Evolutionary conservation across 2,113 vertebrate species (phyloP).

Genomic region (Stigmatopora argus): DNA sequence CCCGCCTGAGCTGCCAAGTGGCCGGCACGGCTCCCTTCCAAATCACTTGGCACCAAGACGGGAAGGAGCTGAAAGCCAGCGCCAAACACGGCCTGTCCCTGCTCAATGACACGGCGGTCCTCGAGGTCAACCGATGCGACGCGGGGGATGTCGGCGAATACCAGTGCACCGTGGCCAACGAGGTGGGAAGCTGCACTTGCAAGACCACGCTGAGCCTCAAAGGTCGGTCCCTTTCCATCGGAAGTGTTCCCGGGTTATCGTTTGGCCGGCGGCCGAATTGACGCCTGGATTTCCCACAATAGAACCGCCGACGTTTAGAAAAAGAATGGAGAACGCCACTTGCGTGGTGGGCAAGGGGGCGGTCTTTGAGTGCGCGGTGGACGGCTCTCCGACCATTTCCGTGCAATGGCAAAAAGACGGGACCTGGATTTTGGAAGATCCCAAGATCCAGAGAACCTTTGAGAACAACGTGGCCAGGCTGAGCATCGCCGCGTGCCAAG

Average conservation of each 20-base stretch:
- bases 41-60: slow-evolving; percentile 89
- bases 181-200: slow-evolving; percentile 86
- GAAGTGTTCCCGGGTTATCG: not conserved
- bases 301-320: slow-evolving; percentile 87
- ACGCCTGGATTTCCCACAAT: slow-evolving; percentile 41
- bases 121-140: slow-evolving; percentile 84
- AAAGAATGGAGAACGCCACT: slow-evolving; percentile 81
- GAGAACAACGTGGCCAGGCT: slow-evolving; percentile 78
- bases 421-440: slow-evolving; percentile 83
- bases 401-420: slow-evolving; percentile 94
- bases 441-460: slow-evolving; percentile 79
- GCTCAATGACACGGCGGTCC: slow-evolving; percentile 71
- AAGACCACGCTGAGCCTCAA: slow-evolving; percentile 82
- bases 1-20: slow-evolving; percentile 80
- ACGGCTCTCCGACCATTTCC: slow-evolving; percentile 81
- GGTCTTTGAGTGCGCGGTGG: slow-evolving; percentile 76
- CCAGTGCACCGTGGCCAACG: slow-evolving; percentile 84
- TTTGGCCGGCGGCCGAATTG: slow-evolving; percentile 19
- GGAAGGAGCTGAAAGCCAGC: slow-evolving; percentile 86
- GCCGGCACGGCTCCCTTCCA: slow-evolving; percentile 85
- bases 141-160: slow-evolving; percentile 88
- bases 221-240: slow-evolving; percentile 75
- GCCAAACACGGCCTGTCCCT: slow-evolving; percentile 82
- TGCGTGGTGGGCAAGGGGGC: slow-evolving; percentile 80
- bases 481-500: slow-evolving; percentile 75